These are phyloP conservation scores for Euschistus heros DNA, from an alignment of 1,140 invertebrate genomes.

Conservation along the genomic window DNA sequence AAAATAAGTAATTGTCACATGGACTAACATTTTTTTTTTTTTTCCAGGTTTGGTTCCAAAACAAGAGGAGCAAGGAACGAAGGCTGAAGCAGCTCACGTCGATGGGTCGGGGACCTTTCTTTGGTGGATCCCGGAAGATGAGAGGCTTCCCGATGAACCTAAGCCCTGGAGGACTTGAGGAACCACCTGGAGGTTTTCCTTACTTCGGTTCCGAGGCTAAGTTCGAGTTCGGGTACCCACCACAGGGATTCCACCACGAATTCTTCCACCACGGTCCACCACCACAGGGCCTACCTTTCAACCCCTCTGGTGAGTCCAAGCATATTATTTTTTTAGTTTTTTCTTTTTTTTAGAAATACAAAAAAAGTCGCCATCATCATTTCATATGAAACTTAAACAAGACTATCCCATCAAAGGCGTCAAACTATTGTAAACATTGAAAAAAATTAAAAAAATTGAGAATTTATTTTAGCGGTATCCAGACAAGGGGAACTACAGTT, in stretches of 20 bases:
- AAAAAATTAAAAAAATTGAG: too few species aligned
- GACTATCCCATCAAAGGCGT: too few species aligned
- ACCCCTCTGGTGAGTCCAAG: constrained; percentile 30
- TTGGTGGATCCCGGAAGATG: constrained; percentile 81
- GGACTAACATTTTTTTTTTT: not conserved
- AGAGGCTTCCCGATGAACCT: constrained; percentile 80
- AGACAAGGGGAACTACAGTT: too few species aligned
- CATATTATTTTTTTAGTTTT: too few species aligned
- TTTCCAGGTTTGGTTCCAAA: constrained; percentile 97
- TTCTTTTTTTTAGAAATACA: not conserved
- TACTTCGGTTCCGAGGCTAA: constrained; percentile 77
- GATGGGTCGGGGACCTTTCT: constrained; percentile 82
- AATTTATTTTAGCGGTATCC: too few species aligned
- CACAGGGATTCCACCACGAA: constrained; percentile 73
- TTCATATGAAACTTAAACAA: too few species aligned
- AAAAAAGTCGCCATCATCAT: too few species aligned
- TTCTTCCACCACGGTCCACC: constrained; percentile 78
- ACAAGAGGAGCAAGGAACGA: constrained; percentile 94
- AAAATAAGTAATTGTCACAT: too few species aligned
- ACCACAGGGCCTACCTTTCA: constrained; percentile 29
- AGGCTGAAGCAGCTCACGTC: constrained; percentile 83
- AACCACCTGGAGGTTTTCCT: constrained; percentile 64
- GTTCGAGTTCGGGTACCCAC: constrained; percentile 81
- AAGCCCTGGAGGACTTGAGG: constrained; percentile 69
- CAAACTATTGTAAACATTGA: too few species aligned